These are phyloP conservation scores for Phymastichus coffea DNA, from an alignment of 1,140 invertebrate species.

Conservation along the genomic window DNA sequence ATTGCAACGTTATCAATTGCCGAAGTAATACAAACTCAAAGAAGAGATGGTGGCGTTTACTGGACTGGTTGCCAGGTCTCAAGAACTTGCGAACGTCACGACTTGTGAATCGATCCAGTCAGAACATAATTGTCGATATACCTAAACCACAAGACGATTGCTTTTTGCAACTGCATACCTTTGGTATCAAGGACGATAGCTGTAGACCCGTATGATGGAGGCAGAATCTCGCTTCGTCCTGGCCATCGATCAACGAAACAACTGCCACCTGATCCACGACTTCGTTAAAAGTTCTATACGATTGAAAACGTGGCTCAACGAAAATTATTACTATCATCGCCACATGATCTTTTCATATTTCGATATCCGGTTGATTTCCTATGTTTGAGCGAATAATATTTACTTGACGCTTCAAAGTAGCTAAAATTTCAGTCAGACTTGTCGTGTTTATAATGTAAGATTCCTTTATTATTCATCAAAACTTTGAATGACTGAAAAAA, in stretches of 20 bases:
- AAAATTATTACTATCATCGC: too few species aligned
- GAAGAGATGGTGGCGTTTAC: constrained; percentile 47
- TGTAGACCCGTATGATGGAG: constrained; percentile 38
- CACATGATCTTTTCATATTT: too few species aligned
- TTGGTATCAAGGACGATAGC: constrained; percentile 40
- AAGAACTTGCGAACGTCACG: constrained; percentile 20
- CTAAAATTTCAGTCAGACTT: too few species aligned
- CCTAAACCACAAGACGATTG: constrained; percentile 38
- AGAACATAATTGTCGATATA: constrained; percentile 26
- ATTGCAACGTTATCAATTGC: constrained; percentile 5
- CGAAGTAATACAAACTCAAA: constrained; percentile 10
- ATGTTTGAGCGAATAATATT: too few species aligned
- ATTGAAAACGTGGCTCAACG: too few species aligned
- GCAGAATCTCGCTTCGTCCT: background rate
- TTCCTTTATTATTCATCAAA: too few species aligned
- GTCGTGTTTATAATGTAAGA: too few species aligned
- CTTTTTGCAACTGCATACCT: constrained; percentile 43
- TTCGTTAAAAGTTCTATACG: too few species aligned
- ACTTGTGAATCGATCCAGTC: background rate
- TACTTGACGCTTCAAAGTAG: too few species aligned
- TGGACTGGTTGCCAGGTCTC: constrained; percentile 45
- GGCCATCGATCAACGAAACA: background rate
- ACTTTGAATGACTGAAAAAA: too few species aligned
- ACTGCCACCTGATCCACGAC: too few species aligned
- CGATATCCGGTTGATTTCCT: too few species aligned